These are phyloP conservation scores for Didymodactylos carnosus DNA, from an alignment of 2,888 invertebrate species.

Conservation along the genomic window DNA sequence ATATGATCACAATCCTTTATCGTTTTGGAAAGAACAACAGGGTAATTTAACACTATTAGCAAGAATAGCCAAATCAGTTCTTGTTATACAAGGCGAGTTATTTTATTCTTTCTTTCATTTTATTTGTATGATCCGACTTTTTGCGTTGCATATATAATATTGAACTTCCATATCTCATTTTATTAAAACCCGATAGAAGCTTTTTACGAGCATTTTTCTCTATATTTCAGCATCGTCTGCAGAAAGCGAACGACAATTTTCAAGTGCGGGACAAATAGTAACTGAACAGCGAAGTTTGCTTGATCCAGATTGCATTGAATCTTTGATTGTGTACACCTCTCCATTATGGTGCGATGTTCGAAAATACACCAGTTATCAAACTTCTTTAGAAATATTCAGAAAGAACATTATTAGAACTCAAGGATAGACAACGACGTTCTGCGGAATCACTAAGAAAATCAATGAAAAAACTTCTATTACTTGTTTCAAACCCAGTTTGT, in stretches of 20 bases:
- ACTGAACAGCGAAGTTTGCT: not conserved
- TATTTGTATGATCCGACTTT: too few relatives aligned
- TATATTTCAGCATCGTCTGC: not conserved
- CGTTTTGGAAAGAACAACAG: not conserved
- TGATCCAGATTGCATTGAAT: not conserved
- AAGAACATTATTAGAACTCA: too few relatives aligned
- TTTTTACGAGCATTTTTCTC: not conserved
- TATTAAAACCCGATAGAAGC: too few relatives aligned
- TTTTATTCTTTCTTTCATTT: not conserved
- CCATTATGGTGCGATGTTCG: too few relatives aligned
- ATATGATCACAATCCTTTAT: not conserved
- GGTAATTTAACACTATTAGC: not conserved
- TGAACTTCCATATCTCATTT: too few relatives aligned
- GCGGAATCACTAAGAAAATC: too few relatives aligned
- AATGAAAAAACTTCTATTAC: too few relatives aligned
- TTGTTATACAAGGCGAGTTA: not conserved
- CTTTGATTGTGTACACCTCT: not conserved
- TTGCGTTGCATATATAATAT: too few relatives aligned
- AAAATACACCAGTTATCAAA: too few relatives aligned
- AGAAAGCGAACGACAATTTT: not conserved
- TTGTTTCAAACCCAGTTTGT: too few relatives aligned
- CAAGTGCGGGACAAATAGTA: not conserved
- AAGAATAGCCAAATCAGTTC: not conserved
- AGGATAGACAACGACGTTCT: too few relatives aligned
- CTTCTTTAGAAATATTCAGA: too few relatives aligned